phyloP scores from a whole-genome alignment of 2,113 vertebrate species.

The Cyphomyrus plagiostoma region DNA sequence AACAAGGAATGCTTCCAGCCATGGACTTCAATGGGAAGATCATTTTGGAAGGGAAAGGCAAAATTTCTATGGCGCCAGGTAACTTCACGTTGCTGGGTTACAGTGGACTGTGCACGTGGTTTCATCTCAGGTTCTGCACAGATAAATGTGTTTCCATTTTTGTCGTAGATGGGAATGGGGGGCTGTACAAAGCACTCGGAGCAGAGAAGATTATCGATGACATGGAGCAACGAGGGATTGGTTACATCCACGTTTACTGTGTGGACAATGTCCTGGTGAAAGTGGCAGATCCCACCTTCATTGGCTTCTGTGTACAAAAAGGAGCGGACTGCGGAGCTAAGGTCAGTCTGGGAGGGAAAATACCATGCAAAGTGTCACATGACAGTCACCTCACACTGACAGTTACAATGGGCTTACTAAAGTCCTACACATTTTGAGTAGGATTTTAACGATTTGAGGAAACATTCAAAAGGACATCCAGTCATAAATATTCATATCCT shows the following conservation, averaged over 20 bases:
- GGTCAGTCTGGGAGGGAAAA: conserved; percentile 59
- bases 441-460: neutral
- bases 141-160: conserved; percentile 17
- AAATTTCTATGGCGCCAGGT: conserved; percentile 93
- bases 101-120: neutral
- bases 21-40: conserved; percentile 85
- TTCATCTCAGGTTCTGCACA: neutral
- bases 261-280: conserved; percentile 96
- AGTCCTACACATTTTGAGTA: neutral
- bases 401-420: neutral
- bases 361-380: neutral
- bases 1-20: conserved; percentile 95
- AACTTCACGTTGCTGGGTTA: neutral
- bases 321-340: conserved; percentile 91
- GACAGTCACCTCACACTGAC: neutral
- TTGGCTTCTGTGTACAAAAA: conserved; percentile 88
- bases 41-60: conserved; percentile 83
- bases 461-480: neutral
- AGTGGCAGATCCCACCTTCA: conserved; percentile 87
- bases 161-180: conserved; percentile 84
- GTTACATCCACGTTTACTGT: conserved; percentile 82
- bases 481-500: neutral
- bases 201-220: conserved; percentile 70
- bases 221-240: conserved; percentile 76
- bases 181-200: conserved; percentile 85